phyloP scores from a whole-genome alignment of 2,797 vertebrate species.

The Sebastes trivittatus region DNA sequence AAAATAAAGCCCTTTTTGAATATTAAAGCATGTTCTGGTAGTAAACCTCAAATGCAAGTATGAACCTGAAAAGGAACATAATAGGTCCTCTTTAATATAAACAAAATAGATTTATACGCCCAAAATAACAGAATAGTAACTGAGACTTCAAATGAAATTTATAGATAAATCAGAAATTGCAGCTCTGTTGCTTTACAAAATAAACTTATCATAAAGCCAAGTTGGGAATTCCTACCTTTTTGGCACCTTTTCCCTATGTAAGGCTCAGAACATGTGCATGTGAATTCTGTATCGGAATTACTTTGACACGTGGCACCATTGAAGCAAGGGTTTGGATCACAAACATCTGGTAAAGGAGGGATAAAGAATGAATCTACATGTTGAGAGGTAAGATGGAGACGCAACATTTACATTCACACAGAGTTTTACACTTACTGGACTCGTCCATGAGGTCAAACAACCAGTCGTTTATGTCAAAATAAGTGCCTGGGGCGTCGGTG shows the following conservation, averaged over 20 bases:
- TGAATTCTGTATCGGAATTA: background rate
- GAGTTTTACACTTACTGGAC: slow-evolving; percentile 38
- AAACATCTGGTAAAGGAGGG: slow-evolving; percentile 46
- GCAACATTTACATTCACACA: background rate
- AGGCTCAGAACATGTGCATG: slow-evolving; percentile 64
- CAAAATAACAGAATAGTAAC: background rate
- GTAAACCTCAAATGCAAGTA: no score
- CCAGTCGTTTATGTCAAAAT: slow-evolving; percentile 33
- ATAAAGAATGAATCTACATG: background rate
- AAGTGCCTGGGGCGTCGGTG: fast-evolving
- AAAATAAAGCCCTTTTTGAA: no score
- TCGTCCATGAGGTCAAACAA: slow-evolving; percentile 41
- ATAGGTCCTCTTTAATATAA: background rate
- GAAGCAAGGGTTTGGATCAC: slow-evolving; percentile 71
- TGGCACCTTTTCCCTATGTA: slow-evolving; percentile 70
- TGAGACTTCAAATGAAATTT: background rate
- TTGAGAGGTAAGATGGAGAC: background rate
- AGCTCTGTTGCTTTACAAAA: background rate
- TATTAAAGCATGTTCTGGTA: no score
- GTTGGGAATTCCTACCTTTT: slow-evolving; percentile 38
- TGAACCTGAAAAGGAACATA: no score
- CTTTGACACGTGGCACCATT: slow-evolving; percentile 62
- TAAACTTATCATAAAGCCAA: background rate
- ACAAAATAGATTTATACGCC: background rate
- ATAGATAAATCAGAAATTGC: background rate